Percentiles rank a stretch among this genome's conserved stretches.
These are phyloP conservation scores for Lepidotrigona ventralis DNA, from an alignment of 1,140 invertebrate species.

Conservation along the genomic window DNA sequence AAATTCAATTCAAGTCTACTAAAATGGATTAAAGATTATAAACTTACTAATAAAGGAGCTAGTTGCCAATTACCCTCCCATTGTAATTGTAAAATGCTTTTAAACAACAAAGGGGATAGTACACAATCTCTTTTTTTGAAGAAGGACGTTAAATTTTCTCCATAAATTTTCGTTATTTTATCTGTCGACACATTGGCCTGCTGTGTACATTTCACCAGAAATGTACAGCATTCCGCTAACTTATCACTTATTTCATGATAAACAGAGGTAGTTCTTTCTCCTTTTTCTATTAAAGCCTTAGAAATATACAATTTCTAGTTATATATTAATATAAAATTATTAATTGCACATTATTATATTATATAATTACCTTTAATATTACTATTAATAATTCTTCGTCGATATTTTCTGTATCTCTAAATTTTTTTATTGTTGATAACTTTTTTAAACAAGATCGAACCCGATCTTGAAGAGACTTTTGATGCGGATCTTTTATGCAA, in stretches of 20 bases:
- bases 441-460: constrained; percentile 83
- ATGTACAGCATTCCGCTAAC: constrained; percentile 84
- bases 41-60: constrained; percentile 76
- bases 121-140: constrained; percentile 84
- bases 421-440: constrained; percentile 83
- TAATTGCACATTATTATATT: constrained; percentile 6
- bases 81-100: constrained; percentile 82
- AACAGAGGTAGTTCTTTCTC: constrained; percentile 82
- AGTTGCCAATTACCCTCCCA: constrained; percentile 84
- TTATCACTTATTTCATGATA: constrained; percentile 85
- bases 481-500: constrained; percentile 84
- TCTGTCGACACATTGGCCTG: constrained; percentile 70
- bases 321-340: constrained; percentile 14
- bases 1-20: not conserved
- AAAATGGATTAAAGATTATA: not conserved
- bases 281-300: constrained; percentile 83
- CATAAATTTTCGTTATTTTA: constrained; percentile 79
- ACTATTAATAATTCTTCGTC: constrained; percentile 81
- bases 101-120: constrained; percentile 84
- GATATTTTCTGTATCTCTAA: constrained; percentile 81
- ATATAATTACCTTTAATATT: constrained; percentile 69
- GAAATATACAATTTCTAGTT: constrained; percentile 68
- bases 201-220: constrained; percentile 83
- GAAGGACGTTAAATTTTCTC: constrained; percentile 81
- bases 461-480: constrained; percentile 84